These are phyloP conservation scores for Diaprepes abbreviatus DNA, from an alignment of 2,888 invertebrate species.

Conservation along the genomic window DNA sequence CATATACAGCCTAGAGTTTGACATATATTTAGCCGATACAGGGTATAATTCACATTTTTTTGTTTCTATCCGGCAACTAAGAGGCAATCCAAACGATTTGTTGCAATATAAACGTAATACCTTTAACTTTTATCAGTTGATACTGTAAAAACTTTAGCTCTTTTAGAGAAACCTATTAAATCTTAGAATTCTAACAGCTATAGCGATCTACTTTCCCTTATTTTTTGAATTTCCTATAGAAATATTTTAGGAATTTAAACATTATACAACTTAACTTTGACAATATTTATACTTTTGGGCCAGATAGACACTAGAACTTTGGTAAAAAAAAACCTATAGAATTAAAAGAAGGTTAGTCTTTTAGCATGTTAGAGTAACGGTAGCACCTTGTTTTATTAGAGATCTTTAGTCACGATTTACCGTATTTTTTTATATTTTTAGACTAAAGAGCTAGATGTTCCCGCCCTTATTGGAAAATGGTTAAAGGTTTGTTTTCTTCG, in stretches of 20 bases:
- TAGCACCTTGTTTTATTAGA: constrained; percentile 32
- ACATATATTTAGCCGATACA: too few relatives aligned
- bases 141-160: constrained; percentile 25
- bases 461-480: constrained; percentile 60
- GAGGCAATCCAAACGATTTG: too few relatives aligned
- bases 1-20: too few relatives aligned
- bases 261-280: constrained; percentile 24
- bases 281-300: constrained; percentile 37
- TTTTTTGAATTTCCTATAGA: constrained; percentile 41
- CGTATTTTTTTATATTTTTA: constrained; percentile 52
- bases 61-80: too few relatives aligned
- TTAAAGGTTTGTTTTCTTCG: constrained; percentile 61
- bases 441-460: constrained; percentile 58
- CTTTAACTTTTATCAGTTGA: too few relatives aligned
- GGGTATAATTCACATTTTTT: too few relatives aligned
- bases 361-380: constrained; percentile 48
- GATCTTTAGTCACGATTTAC: constrained; percentile 27
- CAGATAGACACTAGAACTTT: constrained; percentile 38
- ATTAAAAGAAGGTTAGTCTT: constrained; percentile 52
- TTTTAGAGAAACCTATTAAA: constrained; percentile 33
- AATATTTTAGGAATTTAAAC: constrained; percentile 28
- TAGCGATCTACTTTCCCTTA: constrained; percentile 32
- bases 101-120: too few relatives aligned
- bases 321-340: constrained; percentile 29
- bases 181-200: constrained; percentile 32